phyloP scores from a whole-genome alignment of 2,113 vertebrate species.

The Heloderma charlesbogerti region DNA sequence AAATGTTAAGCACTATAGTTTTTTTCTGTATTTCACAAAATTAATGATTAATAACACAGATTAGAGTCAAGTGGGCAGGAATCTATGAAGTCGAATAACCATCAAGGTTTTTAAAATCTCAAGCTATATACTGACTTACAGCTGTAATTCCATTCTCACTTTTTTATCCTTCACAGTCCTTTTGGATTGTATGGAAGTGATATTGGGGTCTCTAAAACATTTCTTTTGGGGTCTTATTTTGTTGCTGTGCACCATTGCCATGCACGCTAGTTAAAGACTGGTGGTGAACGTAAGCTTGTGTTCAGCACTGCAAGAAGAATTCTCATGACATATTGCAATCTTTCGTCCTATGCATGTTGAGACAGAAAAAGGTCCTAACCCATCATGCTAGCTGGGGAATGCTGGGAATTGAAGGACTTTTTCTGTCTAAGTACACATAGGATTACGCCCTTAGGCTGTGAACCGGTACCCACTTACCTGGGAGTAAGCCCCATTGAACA shows the following conservation, averaged over 20 bases:
- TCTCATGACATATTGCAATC: background rate
- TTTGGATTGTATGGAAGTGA: background rate
- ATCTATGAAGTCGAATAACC: background rate
- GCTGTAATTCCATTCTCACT: background rate
- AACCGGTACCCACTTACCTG: background rate
- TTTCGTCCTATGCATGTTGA: too few species aligned
- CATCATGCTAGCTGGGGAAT: too few species aligned
- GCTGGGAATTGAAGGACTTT: too few species aligned
- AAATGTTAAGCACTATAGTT: too few species aligned
- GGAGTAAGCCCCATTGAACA: background rate
- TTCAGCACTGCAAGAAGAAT: too few species aligned
- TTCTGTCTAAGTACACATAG: too few species aligned
- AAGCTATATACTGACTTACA: background rate
- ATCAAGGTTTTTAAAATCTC: background rate
- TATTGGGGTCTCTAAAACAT: too few species aligned
- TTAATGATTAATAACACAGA: too few species aligned
- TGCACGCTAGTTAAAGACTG: background rate
- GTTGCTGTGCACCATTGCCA: background rate
- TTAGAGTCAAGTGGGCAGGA: too few species aligned
- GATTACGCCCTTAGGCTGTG: background rate
- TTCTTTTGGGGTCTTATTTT: background rate
- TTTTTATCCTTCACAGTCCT: background rate
- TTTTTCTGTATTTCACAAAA: too few species aligned
- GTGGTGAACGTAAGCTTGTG: background rate
- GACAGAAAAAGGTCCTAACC: too few species aligned